Conservation (phyloP, 92 coral and sea anemone species). For the Actinernus sp. region DNA sequence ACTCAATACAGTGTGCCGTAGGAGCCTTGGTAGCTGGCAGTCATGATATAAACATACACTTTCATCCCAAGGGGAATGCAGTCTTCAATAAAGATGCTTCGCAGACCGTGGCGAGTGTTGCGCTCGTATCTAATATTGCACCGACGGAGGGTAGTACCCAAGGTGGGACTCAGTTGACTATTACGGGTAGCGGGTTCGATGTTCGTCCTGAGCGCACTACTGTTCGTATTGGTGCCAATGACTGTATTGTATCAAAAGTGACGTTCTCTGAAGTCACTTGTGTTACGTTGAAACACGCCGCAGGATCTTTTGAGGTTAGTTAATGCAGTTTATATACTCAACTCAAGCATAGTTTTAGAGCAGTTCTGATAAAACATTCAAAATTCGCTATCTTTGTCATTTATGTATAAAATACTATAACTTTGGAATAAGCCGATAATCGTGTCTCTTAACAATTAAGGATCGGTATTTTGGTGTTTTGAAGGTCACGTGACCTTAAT, state of each 20-base stretch:
- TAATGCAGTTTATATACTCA: not conserved
- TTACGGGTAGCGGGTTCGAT: slow-evolving; percentile 86
- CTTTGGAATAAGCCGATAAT: too few relatives aligned
- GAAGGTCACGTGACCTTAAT: too few relatives aligned
- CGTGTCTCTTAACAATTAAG: too few relatives aligned
- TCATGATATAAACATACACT: slow-evolving; percentile 29
- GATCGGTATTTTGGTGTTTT: too few relatives aligned
- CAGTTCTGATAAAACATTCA: too few relatives aligned
- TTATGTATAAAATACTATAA: too few relatives aligned
- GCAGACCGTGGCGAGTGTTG: slow-evolving; percentile 37
- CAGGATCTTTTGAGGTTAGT: slow-evolving; percentile 78
- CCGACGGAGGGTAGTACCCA: slow-evolving; percentile 85
- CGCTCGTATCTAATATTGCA: slow-evolving; percentile 57
- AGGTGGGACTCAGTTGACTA: slow-evolving; percentile 77
- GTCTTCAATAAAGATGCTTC: slow-evolving; percentile 55
- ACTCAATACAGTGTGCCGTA: slow-evolving; percentile 58
- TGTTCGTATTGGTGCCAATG: slow-evolving; percentile 59
- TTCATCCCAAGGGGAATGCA: slow-evolving; percentile 50
- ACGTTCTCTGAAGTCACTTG: slow-evolving; percentile 70
- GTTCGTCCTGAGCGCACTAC: slow-evolving; percentile 58
- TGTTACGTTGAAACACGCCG: slow-evolving; percentile 56
- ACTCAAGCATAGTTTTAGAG: too few relatives aligned
- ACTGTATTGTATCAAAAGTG: slow-evolving; percentile 50
- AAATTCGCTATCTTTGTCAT: too few relatives aligned
- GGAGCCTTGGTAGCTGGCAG: slow-evolving; percentile 71